A percentile compares a stretch with the other conserved stretches of the same genome.
Conservation (phyloP, 2,113 vertebrate species). For the Eidolon helvum region DNA sequence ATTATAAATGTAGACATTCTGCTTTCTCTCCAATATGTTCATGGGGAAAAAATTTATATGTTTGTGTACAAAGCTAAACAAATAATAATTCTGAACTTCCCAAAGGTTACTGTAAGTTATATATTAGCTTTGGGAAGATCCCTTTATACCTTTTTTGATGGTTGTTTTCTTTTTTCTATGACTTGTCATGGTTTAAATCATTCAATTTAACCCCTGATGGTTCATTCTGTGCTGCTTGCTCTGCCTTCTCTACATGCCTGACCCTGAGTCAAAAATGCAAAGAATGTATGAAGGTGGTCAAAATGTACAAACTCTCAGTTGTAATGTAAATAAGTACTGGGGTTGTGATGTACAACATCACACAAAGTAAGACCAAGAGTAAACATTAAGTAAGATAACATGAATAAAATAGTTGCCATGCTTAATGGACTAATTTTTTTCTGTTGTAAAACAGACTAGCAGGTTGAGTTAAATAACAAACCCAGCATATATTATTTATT, state of each 20-base stretch:
- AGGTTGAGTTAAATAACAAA: background rate
- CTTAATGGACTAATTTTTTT: background rate
- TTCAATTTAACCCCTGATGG: background rate
- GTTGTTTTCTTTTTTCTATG: background rate
- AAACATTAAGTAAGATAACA: background rate
- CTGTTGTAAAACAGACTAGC: background rate
- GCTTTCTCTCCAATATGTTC: background rate
- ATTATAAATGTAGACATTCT: background rate
- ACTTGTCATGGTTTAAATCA: background rate
- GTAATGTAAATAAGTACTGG: no score
- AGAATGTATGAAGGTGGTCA: background rate
- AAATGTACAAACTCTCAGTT: no score
- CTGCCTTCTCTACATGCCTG: background rate
- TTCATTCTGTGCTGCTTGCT: background rate
- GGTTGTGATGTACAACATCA: no score
- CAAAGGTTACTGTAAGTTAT: background rate
- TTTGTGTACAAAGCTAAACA: background rate
- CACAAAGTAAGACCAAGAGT: background rate
- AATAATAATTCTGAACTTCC: background rate
- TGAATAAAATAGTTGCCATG: background rate
- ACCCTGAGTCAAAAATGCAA: background rate
- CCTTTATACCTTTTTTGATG: background rate
- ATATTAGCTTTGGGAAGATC: background rate
- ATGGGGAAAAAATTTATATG: background rate
- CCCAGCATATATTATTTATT: background rate